phyloP scores from a whole-genome alignment of 1,140 invertebrate species.

The Lepidurus couesii region DNA sequence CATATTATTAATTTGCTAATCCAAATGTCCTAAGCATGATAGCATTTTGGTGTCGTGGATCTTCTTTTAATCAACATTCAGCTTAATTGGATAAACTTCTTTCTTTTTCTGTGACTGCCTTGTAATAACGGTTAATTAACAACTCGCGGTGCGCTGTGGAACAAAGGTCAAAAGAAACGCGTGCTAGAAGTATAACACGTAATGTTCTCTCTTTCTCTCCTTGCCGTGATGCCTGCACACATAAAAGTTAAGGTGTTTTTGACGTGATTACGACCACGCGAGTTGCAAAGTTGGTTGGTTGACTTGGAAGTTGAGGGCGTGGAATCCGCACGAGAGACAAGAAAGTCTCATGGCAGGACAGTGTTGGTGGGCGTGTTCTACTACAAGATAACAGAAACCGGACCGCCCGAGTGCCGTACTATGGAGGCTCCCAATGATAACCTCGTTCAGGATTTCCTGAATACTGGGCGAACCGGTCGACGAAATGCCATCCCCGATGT shows the following conservation, averaged over 20 bases:
- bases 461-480: constrained; percentile 67
- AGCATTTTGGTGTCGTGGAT: too few relatives aligned
- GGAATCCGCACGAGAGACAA: background rate
- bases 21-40: too few relatives aligned
- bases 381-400: background rate
- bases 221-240: background rate
- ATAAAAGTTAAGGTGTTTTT: background rate
- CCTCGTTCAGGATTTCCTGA: constrained; percentile 60
- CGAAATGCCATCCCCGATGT: constrained; percentile 74
- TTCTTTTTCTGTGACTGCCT: background rate
- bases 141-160: background rate
- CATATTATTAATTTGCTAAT: too few relatives aligned
- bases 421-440: constrained; percentile 39
- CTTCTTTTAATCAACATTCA: too few relatives aligned
- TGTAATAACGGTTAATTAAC: background rate
- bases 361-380: background rate
- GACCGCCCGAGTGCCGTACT: background rate
- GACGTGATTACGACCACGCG: background rate
- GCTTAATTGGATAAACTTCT: too few relatives aligned
- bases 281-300: background rate
- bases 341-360: background rate
- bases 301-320: background rate
- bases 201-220: background rate
- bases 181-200: background rate
- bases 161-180: background rate